Conservation (phyloP, 1,140 invertebrate genomes). For the Macrocentrus cingulum region DNA sequence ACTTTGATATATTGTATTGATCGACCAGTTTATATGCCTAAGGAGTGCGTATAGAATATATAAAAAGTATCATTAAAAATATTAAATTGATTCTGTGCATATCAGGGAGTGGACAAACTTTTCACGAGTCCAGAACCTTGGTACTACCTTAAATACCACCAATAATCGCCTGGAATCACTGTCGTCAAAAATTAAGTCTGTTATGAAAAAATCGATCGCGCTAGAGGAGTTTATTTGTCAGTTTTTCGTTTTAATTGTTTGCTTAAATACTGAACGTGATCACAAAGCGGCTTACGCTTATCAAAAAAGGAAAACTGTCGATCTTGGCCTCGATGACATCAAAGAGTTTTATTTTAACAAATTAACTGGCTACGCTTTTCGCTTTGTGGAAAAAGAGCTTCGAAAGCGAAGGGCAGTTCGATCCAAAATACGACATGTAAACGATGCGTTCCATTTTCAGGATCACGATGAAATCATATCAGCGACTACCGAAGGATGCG, state of each 20-base stretch:
- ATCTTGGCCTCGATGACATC: neutral
- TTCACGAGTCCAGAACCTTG: too few relatives aligned
- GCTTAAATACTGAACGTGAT: slow-evolving; percentile 11
- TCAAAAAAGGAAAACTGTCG: slow-evolving; percentile 3
- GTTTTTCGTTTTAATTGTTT: slow-evolving; percentile 14
- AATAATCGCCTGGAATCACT: slow-evolving; percentile 19
- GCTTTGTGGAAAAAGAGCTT: slow-evolving; percentile 8
- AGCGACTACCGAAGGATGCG: neutral
- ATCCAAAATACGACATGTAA: neutral
- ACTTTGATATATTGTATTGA: too few relatives aligned
- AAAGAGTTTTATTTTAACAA: slow-evolving; percentile 7
- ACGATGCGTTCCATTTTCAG: neutral
- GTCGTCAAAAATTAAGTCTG: slow-evolving; percentile 15
- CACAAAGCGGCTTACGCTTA: slow-evolving; percentile 16
- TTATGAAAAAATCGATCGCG: slow-evolving; percentile 13
- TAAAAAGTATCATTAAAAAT: too few relatives aligned
- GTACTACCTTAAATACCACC: slow-evolving; percentile 15
- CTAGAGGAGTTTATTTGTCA: slow-evolving; percentile 18
- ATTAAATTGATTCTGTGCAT: too few relatives aligned
- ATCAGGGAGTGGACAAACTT: too few relatives aligned
- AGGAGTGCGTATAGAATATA: too few relatives aligned
- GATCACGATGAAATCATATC: neutral
- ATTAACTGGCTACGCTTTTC: slow-evolving; percentile 15
- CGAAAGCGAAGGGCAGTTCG: too few relatives aligned
- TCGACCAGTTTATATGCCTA: too few relatives aligned